Evolutionary conservation across 2,113 vertebrate genomes (phyloP).

Genomic region (Microtus oregoni): DNA sequence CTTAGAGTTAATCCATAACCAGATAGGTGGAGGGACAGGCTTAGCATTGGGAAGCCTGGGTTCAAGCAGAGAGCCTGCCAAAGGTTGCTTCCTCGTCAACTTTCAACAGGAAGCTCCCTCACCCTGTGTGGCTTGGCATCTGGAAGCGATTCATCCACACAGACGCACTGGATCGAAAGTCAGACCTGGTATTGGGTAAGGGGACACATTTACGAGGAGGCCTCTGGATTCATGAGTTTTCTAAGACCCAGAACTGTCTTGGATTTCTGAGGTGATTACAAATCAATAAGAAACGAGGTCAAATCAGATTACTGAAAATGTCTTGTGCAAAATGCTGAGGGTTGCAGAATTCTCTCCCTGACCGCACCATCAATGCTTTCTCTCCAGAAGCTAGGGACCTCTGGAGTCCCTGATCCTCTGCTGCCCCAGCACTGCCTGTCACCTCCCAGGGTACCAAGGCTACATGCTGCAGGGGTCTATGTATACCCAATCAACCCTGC

Average conservation of each 20-base stretch:
- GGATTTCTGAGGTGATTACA: background rate
- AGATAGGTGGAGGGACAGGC: background rate
- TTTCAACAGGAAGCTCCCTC: background rate
- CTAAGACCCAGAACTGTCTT: background rate
- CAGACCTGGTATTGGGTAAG: background rate
- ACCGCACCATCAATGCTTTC: background rate
- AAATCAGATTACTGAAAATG: background rate
- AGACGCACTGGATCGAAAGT: background rate
- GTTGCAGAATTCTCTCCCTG: background rate
- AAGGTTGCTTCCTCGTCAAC: background rate
- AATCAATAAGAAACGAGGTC: background rate
- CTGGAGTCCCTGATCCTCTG: background rate
- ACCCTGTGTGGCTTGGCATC: background rate
- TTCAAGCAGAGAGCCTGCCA: background rate
- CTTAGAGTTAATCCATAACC: background rate
- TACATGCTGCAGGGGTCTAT: background rate
- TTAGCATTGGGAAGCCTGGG: no score
- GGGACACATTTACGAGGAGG: background rate
- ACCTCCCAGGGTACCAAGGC: background rate
- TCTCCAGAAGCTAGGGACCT: rapidly evolving
- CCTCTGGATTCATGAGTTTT: background rate
- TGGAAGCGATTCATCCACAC: background rate
- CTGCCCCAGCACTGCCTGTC: slow-evolving; percentile 33
- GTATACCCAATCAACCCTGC: rapidly evolving
- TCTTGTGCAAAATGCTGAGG: background rate